Evolutionary conservation across 2,797 vertebrate genomes (phyloP), one percentile per base, ranked within the genome.

Genomic region (Sciaenops ocellatus): DNA sequence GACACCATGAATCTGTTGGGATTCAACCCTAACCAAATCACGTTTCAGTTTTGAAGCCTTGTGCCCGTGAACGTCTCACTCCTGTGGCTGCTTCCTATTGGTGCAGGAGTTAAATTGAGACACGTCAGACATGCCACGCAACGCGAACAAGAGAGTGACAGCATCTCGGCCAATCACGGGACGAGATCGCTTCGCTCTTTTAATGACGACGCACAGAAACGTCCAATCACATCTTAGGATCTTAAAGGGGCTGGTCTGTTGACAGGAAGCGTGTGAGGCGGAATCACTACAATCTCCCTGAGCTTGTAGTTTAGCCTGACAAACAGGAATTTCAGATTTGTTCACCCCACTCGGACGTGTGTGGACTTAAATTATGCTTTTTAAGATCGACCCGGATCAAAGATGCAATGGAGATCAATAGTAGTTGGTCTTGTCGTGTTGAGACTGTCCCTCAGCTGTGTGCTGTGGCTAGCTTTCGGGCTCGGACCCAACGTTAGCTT

Each of bases 371-470:
- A 96, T 73, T 92, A 96, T 96, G 96, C 89, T 88, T 93, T 92
- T 93, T 83, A 94, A 92, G 67, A 92, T 54, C 79, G 89, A 87
- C 12, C 50, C 81, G 72, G 62, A 92, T 94, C 95, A 95, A 96
- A 96, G 93, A 98, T 98, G 98, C 97, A 96, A 96, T 99, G 97
- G 97, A 96, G 97, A 90, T 97, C 97, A 94, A 85, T 98, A 93
- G 94, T 98, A 90, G 95, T 99, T 89, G 97, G 96, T 90, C 94
- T 99, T 89, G 89, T 98, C 80, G 92, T 98, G 59, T 89, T 98
- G 80, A 96, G 97, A 86, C 92, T 98, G 70, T 96, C 96, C 69
- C 93, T 98, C 66, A 97, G 96, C 76, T 97, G 94, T 63, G 92
- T 96, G 51, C 85, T 98, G 78, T 96, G 96, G 95, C 91, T 98